Conservation (phyloP, 30 jellyfish, hydroid and myxozoan species). For the Sanderia malayensis region DNA sequence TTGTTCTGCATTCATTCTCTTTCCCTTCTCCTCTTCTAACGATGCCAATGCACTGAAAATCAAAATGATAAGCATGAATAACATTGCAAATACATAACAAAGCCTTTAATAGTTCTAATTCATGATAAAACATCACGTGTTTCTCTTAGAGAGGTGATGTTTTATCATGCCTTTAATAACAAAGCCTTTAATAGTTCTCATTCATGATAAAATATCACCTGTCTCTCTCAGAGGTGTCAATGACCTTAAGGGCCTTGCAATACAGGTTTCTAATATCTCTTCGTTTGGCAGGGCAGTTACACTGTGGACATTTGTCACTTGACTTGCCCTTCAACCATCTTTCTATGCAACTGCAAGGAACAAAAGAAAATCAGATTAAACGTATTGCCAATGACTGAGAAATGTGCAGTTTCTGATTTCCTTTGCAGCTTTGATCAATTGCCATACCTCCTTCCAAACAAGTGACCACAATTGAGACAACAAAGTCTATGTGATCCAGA, state of each 20-base stretch:
- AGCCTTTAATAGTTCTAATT: too few relatives aligned
- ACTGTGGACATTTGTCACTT: conserved; percentile 86
- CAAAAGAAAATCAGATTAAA: not conserved
- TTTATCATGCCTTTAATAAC: too few relatives aligned
- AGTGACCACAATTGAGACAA: conserved; percentile 82
- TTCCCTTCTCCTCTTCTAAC: conserved; percentile 73
- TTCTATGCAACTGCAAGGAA: conserved; percentile 74
- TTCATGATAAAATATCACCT: conserved; percentile 38
- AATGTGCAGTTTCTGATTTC: too few relatives aligned
- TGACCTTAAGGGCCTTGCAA: conserved; percentile 77
- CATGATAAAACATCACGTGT: not conserved
- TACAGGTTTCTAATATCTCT: conserved; percentile 78
- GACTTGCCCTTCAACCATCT: conserved; percentile 82
- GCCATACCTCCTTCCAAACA: conserved; percentile 97
- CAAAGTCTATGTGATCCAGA: conserved; percentile 92
- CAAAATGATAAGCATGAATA: too few relatives aligned
- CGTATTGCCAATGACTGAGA: too few relatives aligned
- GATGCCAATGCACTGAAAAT: conserved; percentile 68
- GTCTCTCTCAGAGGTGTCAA: conserved; percentile 85
- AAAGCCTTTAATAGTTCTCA: too few relatives aligned
- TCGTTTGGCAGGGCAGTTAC: conserved; percentile 81
- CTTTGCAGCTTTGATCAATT: too few relatives aligned
- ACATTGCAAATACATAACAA: too few relatives aligned
- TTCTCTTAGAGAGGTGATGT: too few relatives aligned
- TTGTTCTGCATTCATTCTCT: conserved; percentile 82